Conservation (phyloP, 1,140 invertebrate species). For the Anastrepha obliqua region DNA sequence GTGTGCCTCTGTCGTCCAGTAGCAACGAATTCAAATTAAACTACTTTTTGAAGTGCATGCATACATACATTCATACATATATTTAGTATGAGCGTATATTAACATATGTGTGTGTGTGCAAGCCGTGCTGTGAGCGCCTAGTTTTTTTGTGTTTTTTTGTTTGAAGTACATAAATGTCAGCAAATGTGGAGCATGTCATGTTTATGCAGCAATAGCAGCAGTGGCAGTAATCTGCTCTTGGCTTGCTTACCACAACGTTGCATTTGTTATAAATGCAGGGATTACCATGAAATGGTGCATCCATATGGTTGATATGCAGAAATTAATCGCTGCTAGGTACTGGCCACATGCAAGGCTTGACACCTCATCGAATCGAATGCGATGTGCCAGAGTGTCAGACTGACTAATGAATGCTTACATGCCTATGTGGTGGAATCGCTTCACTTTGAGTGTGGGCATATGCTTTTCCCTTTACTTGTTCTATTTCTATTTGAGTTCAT, state of each 20-base stretch:
- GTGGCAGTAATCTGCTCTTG: too few relatives aligned
- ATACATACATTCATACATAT: not conserved
- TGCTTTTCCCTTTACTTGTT: not conserved
- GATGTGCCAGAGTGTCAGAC: not conserved
- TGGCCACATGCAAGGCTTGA: constrained; percentile 42
- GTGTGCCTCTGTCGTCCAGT: not conserved
- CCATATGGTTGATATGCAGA: not conserved
- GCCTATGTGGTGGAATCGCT: not conserved
- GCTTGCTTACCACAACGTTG: too few relatives aligned
- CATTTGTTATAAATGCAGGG: not conserved
- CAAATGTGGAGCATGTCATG: constrained; percentile 46
- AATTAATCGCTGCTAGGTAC: constrained; percentile 14
- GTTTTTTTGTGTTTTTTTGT: constrained; percentile 14
- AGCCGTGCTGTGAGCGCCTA: not conserved
- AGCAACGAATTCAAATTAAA: not conserved
- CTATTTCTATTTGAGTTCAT: constrained; percentile 3
- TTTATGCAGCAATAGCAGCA: constrained; percentile 32
- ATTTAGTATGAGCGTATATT: too few relatives aligned
- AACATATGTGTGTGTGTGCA: not conserved
- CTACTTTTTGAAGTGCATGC: not conserved
- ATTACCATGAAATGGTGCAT: constrained; percentile 26
- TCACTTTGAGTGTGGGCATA: constrained; percentile 33
- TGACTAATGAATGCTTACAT: constrained; percentile 26
- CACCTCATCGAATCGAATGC: constrained; percentile 9
- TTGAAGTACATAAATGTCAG: constrained; percentile 41